A percentile compares a stretch with the other conserved stretches of the same genome.
Evolutionary conservation across 92 coral and sea anemone species (phyloP).

Genomic region (Muricea muricata): DNA sequence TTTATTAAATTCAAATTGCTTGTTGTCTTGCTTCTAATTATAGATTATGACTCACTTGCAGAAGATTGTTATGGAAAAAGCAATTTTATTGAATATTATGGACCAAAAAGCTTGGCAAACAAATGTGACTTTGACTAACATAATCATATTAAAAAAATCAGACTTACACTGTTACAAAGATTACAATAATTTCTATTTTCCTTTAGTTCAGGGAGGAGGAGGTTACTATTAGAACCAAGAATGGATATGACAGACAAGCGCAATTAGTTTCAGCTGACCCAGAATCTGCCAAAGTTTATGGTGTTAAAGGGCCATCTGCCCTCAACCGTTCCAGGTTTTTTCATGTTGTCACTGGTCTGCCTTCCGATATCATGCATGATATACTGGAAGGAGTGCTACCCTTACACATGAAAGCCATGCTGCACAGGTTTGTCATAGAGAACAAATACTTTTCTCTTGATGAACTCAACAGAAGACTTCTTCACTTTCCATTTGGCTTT

Average conservation of each 20-base stretch:
- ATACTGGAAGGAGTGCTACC: conserved; percentile 68
- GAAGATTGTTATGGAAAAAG: too few relatives aligned
- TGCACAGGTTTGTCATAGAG: conserved; percentile 34
- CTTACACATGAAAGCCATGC: conserved; percentile 47
- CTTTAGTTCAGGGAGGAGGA: conserved; percentile 70
- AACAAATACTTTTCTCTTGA: conserved; percentile 38
- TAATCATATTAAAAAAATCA: too few relatives aligned
- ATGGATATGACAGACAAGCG: conserved; percentile 57
- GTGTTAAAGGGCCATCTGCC: conserved; percentile 55
- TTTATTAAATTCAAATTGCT: too few relatives aligned
- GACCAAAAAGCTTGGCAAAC: too few relatives aligned
- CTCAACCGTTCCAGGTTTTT: too few relatives aligned
- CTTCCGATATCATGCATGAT: conserved; percentile 74
- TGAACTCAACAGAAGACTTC: conserved; percentile 46
- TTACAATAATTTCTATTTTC: too few relatives aligned
- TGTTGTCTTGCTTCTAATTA: too few relatives aligned
- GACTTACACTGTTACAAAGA: too few relatives aligned
- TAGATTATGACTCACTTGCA: too few relatives aligned
- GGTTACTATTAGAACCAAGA: conserved; percentile 41
- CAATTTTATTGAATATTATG: too few relatives aligned
- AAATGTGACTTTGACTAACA: too few relatives aligned
- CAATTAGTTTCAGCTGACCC: conserved; percentile 53
- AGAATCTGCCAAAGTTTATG: conserved; percentile 55
- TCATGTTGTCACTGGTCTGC: too few relatives aligned
- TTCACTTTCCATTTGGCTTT: conserved; percentile 51